These are phyloP conservation scores for Prinia subflava DNA, from an alignment of 2,113 vertebrate species.

Conservation along the genomic window DNA sequence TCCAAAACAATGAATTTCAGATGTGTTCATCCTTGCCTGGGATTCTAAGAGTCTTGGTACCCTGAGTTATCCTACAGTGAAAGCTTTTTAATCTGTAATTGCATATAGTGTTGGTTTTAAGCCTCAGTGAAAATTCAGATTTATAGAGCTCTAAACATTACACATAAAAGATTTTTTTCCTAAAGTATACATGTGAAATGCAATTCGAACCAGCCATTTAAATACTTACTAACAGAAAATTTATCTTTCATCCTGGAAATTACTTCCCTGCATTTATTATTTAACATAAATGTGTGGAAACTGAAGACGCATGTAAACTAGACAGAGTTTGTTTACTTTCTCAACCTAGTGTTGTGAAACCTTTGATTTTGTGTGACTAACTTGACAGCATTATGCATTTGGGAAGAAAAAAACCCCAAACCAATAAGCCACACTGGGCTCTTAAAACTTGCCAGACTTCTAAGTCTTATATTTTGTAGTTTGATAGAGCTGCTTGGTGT, in stretches of 20 bases:
- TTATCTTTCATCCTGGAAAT: conserved; percentile 2
- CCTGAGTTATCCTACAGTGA: conserved; percentile 7
- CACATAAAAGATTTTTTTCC: conserved; percentile 4
- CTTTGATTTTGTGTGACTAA: background rate
- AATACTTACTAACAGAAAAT: conserved; percentile 7
- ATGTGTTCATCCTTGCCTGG: conserved; percentile 27
- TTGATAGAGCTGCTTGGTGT: background rate
- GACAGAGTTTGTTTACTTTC: background rate
- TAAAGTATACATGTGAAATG: background rate
- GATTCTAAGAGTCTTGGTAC: conserved; percentile 24
- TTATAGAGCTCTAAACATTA: background rate
- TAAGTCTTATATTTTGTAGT: background rate
- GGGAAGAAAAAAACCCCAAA: background rate
- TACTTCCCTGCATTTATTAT: background rate
- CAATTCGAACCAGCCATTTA: conserved; percentile 16
- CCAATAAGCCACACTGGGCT: background rate
- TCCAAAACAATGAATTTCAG: background rate
- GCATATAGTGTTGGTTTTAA: conserved; percentile 45
- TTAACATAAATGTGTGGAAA: background rate
- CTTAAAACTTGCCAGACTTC: background rate
- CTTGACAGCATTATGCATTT: background rate
- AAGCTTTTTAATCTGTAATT: conserved; percentile 20
- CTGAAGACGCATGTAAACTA: background rate
- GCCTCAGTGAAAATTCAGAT: conserved; percentile 24
- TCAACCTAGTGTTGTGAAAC: background rate